Percentiles rank a stretch among this genome's conserved stretches.
These are phyloP conservation scores for Brachionus calyciflorus DNA, from an alignment of 1,140 invertebrate genomes.

Conservation along the genomic window DNA sequence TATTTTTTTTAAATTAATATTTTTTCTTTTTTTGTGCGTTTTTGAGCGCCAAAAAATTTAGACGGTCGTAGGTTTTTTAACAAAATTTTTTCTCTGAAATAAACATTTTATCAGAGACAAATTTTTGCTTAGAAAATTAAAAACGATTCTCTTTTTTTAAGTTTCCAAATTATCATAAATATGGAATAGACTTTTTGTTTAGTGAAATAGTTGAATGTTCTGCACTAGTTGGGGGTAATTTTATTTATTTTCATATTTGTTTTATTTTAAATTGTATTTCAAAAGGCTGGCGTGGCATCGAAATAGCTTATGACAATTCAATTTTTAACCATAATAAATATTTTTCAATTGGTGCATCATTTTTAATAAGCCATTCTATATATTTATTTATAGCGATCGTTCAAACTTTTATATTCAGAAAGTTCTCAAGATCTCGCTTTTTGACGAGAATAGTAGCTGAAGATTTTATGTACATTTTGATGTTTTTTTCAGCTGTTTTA, in stretches of 20 bases:
- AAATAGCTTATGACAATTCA: constrained; percentile 14
- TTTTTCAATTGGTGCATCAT: not conserved
- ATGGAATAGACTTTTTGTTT: constrained; percentile 30
- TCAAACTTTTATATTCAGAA: constrained; percentile 35
- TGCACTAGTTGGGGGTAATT: constrained; percentile 7
- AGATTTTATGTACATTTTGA: constrained; percentile 23
- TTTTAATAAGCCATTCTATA: constrained; percentile 31
- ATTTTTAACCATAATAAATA: not conserved
- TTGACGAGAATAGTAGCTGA: not conserved
- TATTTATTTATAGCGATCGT: constrained; percentile 21
- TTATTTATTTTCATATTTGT: no score
- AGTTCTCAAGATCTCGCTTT: not conserved
- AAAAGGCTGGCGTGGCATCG: constrained; percentile 29
- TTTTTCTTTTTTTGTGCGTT: no score
- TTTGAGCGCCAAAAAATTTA: no score
- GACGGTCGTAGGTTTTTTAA: no score
- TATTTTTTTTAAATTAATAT: no score
- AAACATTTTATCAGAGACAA: no score
- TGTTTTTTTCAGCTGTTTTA: constrained; percentile 44
- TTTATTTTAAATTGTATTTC: not conserved
- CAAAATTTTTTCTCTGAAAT: not conserved
- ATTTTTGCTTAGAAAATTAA: no score
- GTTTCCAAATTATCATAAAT: constrained; percentile 12
- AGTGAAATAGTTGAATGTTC: constrained; percentile 28
- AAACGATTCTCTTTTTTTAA: constrained; percentile 23